These are phyloP conservation scores for Stylophora pistillata DNA, from an alignment of 64 coral and sea anemone genomes.

Conservation along the genomic window DNA sequence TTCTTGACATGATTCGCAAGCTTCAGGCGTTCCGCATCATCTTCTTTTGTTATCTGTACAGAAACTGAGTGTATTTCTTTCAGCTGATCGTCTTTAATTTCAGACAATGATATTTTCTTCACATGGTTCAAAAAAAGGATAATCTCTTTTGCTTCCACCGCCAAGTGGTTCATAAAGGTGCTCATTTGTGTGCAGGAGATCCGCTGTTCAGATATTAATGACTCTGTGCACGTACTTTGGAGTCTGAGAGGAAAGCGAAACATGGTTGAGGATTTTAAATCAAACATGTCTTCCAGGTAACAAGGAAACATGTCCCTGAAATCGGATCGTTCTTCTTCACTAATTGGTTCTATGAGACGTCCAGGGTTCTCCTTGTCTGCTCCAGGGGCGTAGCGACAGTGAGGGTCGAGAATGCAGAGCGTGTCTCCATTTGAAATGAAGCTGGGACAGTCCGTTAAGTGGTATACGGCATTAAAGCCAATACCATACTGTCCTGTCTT, in stretches of 20 bases:
- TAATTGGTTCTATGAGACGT: constrained; percentile 62
- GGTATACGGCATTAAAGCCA: constrained; percentile 95
- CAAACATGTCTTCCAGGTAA: constrained; percentile 83
- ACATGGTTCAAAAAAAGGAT: no score
- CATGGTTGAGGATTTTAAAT: constrained; percentile 73
- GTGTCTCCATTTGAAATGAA: constrained; percentile 86
- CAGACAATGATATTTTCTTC: constrained; percentile 81
- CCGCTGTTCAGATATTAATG: no score
- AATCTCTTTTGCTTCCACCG: no score
- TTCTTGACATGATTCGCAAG: constrained; percentile 58
- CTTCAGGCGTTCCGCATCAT: constrained; percentile 22
- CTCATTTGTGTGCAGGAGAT: no score
- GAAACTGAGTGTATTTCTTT: constrained; percentile 59
- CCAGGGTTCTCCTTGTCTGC: constrained; percentile 65
- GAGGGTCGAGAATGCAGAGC: constrained; percentile 86
- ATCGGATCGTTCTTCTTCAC: constrained; percentile 29
- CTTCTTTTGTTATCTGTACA: constrained; percentile 52
- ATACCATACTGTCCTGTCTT: constrained; percentile 98
- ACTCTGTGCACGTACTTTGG: constrained; percentile 21
- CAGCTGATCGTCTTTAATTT: constrained; percentile 61
- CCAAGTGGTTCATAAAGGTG: no score
- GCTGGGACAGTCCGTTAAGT: constrained; percentile 88
- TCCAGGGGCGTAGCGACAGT: constrained; percentile 65
- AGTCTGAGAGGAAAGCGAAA: constrained; percentile 85
- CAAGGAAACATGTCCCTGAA: constrained; percentile 73